Base-by-base conservation (phyloP, 1,140 invertebrate genomes). In the Matsumurasca onukii region DNA sequence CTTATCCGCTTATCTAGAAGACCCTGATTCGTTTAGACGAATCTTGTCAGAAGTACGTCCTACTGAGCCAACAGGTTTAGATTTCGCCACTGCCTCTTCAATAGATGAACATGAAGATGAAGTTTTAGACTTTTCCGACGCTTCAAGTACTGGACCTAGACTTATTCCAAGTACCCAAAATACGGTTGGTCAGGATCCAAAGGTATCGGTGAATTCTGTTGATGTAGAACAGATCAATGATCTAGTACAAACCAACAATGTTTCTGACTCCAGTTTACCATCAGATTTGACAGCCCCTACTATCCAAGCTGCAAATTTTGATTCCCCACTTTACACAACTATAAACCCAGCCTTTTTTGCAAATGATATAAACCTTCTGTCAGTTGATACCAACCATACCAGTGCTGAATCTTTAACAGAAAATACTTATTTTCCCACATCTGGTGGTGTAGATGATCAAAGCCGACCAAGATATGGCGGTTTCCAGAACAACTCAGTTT, bases 1-100 rank as follows among this genome's bases (percentile, higher is more conserved):
- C 0, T 76, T 93, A 3, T 90, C 89, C 0, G 89, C 89, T 2
- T 93, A 93, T 75, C 79, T 93, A 2, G 87, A 92, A 76, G 89
- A 93, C 79, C 91, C 91, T 0, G 85, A 88, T 17, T 87, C 86
- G 48, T 93, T 93, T 71, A 87, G 89, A 70, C 88, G 87, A 73
- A 87, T 89, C 17, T 76, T 93, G 27, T 85, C 87, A 34, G 86
- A 90, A 73, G 88, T 91, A 1, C 81, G 90, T 75, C 91, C 91
- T 0, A 92, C 90, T 0, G 89, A 90, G 76, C 91, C 91, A 1
- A 72, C 61, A 29, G 59, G 48, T 67, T 75, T 71, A 22, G 80
- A 77, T n/a, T 70, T 76, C 55, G 17, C 45, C 25, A 45, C 39
- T 3, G 69, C 69, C n/a, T 67, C 69, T 9, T 66, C 61, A 22